Base-by-base conservation (phyloP, 2,888 invertebrate species). In the Phragmatobia fuliginosa region DNA sequence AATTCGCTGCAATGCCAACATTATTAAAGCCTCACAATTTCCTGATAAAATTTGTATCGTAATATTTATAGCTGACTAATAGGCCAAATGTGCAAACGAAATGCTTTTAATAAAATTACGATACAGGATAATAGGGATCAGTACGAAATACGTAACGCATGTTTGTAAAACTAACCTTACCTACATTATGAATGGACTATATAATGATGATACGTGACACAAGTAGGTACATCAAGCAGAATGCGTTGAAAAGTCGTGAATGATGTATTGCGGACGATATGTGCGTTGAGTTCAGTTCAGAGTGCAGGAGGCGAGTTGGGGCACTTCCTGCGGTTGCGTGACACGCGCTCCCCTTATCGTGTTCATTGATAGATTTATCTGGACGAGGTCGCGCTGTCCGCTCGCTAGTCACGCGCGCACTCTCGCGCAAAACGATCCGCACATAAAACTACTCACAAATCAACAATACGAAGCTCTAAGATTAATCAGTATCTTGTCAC, bases 351-450 rank as follows among this genome's bases (percentile, higher is more conserved):
- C 92, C 90, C 91, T 93, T 94, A 94, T 94, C 94, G 80, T 85
- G 83, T 91, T 93, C 94, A 94, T 94, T 94, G 94, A 94, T 94
- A 93, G 91, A 93, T 94, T 92, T 94, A 94, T 94, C 94, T 91
- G 85, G 85, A 84, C 92, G 94, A 92, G 94, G 93, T 94, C 93
- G 91, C 83, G 83, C 79, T 83, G 88, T 83, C 85, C 84, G 86
- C 81, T 76, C 79, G 78, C 75, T 75, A 80, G 85, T 87, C 86
- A 86, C 82, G 84, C 85, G 83, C 82, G 81, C 84, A 78, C 78
- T 80, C 70, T 72, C 74, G 78, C 78, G 75, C 73, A 71, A 71
- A 73, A 52, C 62, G 61, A 59, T 28, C 71, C 28, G 60, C 68
- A 68, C 2, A 61, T 61, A 49, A 59, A 31, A 49, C 67, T 59